Evolutionary conservation across 2,113 vertebrate genomes (phyloP).

Genomic region (Fukomys damarensis): DNA sequence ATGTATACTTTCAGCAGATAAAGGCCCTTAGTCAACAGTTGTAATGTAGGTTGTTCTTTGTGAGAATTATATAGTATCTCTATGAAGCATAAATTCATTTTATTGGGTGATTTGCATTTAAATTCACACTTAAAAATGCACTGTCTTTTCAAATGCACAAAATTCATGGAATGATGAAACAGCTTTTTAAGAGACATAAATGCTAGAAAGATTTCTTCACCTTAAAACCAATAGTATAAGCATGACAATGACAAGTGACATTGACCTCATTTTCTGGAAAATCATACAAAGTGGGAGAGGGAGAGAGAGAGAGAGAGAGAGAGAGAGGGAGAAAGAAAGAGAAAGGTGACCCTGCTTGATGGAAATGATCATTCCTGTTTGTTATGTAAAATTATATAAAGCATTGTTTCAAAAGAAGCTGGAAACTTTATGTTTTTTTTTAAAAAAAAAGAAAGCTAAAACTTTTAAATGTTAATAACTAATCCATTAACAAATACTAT

Average conservation of each 20-base stretch:
- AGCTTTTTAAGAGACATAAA: not conserved
- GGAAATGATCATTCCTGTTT: not conserved
- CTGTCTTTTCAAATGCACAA: constrained; percentile 1
- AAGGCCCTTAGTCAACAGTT: not conserved
- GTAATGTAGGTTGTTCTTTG: not conserved
- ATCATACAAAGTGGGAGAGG: not conserved
- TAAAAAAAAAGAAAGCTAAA: not conserved
- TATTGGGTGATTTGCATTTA: not conserved
- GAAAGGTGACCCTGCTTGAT: not conserved
- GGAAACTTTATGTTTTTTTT: too few relatives aligned
- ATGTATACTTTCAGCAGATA: not conserved
- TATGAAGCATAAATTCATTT: not conserved
- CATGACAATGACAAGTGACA: not conserved
- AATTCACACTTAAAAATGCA: not conserved
- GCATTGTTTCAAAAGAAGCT: constrained; percentile 21
- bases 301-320: not conserved
- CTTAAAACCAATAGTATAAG: not conserved
- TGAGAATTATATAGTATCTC: not conserved
- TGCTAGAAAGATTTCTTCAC: not conserved
- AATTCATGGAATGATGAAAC: not conserved
- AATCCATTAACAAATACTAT: not conserved
- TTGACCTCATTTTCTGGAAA: not conserved
- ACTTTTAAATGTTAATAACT: not conserved
- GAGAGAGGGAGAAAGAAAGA: not conserved
- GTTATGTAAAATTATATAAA: not conserved